Conservation (phyloP, 2,113 vertebrate species). For the Cynopterus brachyotis region DNA sequence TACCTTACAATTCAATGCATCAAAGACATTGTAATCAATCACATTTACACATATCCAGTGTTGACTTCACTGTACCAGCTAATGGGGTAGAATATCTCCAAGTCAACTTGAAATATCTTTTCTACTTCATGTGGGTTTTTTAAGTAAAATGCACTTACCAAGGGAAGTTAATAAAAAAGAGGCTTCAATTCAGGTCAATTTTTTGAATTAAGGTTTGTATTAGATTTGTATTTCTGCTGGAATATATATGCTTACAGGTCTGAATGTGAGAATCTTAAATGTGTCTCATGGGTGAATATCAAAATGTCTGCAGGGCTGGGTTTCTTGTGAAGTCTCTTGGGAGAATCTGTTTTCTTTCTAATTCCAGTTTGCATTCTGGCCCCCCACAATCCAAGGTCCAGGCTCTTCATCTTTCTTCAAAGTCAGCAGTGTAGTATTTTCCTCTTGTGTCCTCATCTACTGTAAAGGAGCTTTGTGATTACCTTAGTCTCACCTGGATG, state of each 20-base stretch:
- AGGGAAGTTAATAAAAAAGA: too few relatives aligned
- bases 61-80: not conserved
- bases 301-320: not conserved
- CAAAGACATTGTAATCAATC: not conserved
- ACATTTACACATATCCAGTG: not conserved
- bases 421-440: not conserved
- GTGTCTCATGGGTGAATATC: too few relatives aligned
- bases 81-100: fast-evolving
- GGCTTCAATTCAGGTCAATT: too few relatives aligned
- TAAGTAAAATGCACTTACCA: too few relatives aligned
- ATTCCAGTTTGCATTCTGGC: not conserved
- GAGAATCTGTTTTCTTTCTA: not conserved
- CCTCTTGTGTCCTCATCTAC: not conserved
- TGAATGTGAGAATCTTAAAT: too few relatives aligned
- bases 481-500: not conserved
- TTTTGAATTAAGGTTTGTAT: not conserved
- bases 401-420: not conserved
- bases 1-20: too few relatives aligned
- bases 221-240: not conserved
- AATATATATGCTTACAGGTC: not conserved
- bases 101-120: not conserved
- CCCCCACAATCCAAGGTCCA: not conserved
- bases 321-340: not conserved
- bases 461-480: not conserved
- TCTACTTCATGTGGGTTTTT: not conserved